Conservation (phyloP, 2,888 invertebrate genomes). For the Lepas anatifera region DNA sequence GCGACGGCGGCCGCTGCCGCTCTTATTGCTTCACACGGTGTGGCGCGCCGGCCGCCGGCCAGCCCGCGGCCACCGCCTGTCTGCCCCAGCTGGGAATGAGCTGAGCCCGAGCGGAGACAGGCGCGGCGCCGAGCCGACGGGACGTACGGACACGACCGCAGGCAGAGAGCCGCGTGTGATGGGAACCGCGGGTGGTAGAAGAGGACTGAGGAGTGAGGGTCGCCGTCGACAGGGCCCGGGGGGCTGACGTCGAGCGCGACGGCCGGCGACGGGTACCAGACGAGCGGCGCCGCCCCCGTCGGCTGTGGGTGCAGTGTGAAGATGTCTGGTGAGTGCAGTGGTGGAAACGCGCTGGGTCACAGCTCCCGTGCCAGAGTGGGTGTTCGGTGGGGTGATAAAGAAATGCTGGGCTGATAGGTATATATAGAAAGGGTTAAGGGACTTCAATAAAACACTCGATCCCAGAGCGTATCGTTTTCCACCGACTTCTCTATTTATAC, state of each 20-base stretch:
- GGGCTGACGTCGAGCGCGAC: constrained; percentile 15
- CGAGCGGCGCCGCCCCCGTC: background rate
- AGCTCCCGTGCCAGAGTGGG: background rate
- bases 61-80: background rate
- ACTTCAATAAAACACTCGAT: background rate
- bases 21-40: constrained; percentile 24
- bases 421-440: background rate
- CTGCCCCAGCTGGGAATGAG: too few species aligned
- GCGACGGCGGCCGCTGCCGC: constrained; percentile 18
- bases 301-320: background rate
- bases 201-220: background rate
- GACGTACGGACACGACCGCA: background rate
- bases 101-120: too few species aligned
- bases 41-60: background rate
- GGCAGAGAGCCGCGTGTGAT: background rate
- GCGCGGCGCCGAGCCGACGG: too few species aligned
- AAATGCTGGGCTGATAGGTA: too few species aligned
- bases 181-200: background rate
- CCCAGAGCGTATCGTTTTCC: constrained; percentile 9
- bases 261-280: constrained; percentile 16
- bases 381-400: background rate
- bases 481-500: background rate
- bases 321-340: background rate
- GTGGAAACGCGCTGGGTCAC: background rate
- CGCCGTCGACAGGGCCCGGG: background rate